Base-by-base conservation (phyloP, 2,888 invertebrate genomes). In the Catocala nupta region DNA sequence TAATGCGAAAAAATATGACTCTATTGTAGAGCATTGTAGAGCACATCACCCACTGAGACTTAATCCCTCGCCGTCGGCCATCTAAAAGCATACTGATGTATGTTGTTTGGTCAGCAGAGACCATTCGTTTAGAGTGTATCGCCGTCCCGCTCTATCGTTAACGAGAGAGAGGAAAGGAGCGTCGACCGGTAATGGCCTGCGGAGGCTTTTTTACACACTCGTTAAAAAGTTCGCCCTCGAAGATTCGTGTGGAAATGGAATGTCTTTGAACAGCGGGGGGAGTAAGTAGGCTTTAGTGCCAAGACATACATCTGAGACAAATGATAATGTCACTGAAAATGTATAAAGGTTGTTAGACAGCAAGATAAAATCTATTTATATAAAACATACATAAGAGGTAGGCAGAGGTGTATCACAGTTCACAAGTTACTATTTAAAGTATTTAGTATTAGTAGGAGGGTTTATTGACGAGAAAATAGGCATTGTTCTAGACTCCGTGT, bases 71-170 rank as follows among this genome's bases (percentile, higher is more conserved):
- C 68, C 64, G 59, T 10, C 68, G 65, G 68, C 64, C 69, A 47
- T 73, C 83, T 88, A 85, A 88, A 87, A 88, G 88, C 86, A 84
- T 81, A 86, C 71, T 77, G 76, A 66, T 88, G 88, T 88, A 81
- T 74, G 75, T 71, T 81, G 79, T 82, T 85, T 82, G 83, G 82
- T 81, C 47, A 47, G 47, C 47, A 13, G 16, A 8, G 16, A 16
- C 47, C 72, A 71, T 75, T 80, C 75, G 71, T 65, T 73, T 74
- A 68, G 70, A 79, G 72, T 68, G 68, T 65, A 62, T 56, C 63
- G 55, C 66, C 47, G 9, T 72, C 62, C 8, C 34, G 1, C 25
- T 70, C 53, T 8, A 48, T 8, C 64, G 1, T 6, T 2, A 13
- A 33, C 10, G 52, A 67, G 5, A 36, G 61, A 42, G 73, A 63